These are phyloP conservation scores for Enoplosus armatus DNA, from an alignment of 2,797 vertebrate species.

Conservation along the genomic window DNA sequence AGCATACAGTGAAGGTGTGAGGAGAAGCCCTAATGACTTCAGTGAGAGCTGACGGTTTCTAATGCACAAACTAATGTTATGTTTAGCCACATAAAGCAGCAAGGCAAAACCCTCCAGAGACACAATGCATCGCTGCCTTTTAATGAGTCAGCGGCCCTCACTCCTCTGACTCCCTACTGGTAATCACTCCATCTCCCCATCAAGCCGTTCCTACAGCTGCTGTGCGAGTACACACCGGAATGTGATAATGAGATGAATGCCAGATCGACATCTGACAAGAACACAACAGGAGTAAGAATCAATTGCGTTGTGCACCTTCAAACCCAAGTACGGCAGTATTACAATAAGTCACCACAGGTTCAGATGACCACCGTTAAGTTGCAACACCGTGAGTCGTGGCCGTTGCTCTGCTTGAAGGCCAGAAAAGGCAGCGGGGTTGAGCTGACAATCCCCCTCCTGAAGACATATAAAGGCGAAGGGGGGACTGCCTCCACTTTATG, in stretches of 20 bases:
- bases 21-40: background rate
- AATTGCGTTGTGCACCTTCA: background rate
- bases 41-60: background rate
- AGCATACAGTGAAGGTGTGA: background rate
- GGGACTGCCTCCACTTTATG: background rate
- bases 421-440: background rate
- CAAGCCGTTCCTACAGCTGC: background rate
- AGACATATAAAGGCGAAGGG: background rate
- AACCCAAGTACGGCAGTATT: background rate
- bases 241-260: background rate
- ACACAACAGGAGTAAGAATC: background rate
- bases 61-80: conserved; percentile 1
- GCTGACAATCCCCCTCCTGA: background rate
- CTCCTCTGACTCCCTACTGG: conserved; percentile 5
- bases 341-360: background rate
- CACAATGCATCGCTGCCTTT: background rate
- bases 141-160: conserved; percentile 7
- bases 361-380: background rate
- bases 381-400: background rate
- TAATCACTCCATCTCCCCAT: conserved; percentile 8
- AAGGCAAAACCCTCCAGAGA: conserved; percentile 1
- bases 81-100: conserved; percentile 15
- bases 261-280: background rate
- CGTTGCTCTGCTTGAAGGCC: conserved; percentile 1
- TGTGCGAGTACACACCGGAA: conserved; percentile 5